Percentiles rank a stretch among this genome's conserved stretches.
Conservation (phyloP, 2,113 vertebrate species). For the Diphyllodes magnificus region DNA sequence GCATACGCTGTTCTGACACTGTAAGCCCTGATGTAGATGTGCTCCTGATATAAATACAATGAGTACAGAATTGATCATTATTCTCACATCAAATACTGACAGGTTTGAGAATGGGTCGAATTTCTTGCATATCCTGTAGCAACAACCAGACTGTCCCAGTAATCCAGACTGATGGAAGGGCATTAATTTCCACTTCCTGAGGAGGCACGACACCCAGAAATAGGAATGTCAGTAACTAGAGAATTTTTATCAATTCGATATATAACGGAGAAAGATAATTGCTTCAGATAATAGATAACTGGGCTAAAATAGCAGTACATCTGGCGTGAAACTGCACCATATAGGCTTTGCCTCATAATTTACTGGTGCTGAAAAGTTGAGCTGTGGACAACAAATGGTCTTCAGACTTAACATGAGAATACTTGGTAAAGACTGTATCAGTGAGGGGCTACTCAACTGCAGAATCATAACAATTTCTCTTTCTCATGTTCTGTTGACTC, state of each 20-base stretch:
- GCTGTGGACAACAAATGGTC: background rate
- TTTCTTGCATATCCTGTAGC: background rate
- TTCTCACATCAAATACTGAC: background rate
- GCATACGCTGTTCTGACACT: background rate
- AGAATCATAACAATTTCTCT: background rate
- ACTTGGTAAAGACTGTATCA: background rate
- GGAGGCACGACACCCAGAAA: background rate
- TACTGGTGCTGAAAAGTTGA: background rate
- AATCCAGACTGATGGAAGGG: background rate
- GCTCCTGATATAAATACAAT: background rate
- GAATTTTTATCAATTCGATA: background rate
- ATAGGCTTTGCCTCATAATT: background rate
- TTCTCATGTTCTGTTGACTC: background rate
- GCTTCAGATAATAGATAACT: background rate
- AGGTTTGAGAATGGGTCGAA: background rate
- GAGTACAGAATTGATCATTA: background rate
- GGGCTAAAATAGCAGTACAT: background rate
- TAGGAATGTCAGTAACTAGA: background rate
- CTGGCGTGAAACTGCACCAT: background rate
- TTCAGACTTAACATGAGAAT: background rate
- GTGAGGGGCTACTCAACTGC: background rate
- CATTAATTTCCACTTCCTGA: background rate
- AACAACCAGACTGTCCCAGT: background rate
- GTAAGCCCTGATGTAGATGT: background rate
- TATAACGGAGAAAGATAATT: background rate